Conservation (phyloP, 2,888 invertebrate species). For the Blera fallax region DNA sequence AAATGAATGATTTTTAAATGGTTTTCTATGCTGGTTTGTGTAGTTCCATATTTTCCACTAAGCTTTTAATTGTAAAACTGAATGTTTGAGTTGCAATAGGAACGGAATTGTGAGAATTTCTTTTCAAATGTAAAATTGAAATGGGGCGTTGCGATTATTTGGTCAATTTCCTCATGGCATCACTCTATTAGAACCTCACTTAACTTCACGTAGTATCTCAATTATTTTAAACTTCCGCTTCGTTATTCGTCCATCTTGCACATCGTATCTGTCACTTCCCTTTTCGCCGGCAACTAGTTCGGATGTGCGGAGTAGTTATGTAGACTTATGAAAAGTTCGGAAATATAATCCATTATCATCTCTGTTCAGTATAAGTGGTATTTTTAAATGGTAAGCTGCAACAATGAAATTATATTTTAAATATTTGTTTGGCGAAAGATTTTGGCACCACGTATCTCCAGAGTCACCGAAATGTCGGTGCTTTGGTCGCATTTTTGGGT, state of each 20-base stretch:
- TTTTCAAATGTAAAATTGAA: no score
- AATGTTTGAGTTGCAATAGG: no score
- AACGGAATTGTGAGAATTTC: no score
- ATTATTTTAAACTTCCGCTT: conserved; percentile 23
- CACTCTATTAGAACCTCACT: neutral
- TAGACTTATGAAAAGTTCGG: neutral
- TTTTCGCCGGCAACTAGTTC: conserved; percentile 2
- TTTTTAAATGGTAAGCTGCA: conserved; percentile 6
- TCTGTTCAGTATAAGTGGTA: neutral
- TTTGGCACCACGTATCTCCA: conserved; percentile 86
- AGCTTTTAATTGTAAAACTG: no score
- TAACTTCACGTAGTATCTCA: neutral
- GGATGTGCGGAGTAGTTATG: neutral
- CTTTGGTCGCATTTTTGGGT: conserved; percentile 85
- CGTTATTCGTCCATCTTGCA: neutral
- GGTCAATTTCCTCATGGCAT: neutral
- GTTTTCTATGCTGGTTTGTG: no score
- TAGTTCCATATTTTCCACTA: no score
- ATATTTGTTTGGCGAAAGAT: neutral
- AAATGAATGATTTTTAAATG: no score
- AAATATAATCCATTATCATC: conserved; percentile 45
- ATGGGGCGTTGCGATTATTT: neutral
- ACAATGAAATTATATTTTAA: no score
- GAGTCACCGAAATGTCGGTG: conserved; percentile 81
- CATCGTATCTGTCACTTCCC: conserved; percentile 35